A percentile compares a stretch with the other conserved stretches of the same genome.
Conservation (phyloP, 1,140 invertebrate genomes). For the Bombyx mori region DNA sequence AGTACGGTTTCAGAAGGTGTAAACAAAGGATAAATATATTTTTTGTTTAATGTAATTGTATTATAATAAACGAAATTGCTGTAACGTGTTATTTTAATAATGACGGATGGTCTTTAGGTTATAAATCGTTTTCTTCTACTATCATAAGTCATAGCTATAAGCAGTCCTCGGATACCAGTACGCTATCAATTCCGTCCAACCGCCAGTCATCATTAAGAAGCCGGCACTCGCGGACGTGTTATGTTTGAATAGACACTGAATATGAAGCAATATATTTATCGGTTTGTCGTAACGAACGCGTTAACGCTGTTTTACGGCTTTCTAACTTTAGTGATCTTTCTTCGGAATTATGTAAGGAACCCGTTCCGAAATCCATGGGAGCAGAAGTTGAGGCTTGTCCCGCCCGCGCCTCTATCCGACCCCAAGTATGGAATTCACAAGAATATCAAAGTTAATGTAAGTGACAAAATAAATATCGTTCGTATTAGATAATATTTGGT, state of each 20-base stretch:
- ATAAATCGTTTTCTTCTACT: no score
- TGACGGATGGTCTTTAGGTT: no score
- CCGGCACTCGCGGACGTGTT: neutral
- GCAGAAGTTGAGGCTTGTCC: conserved; percentile 35
- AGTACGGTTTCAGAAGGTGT: no score
- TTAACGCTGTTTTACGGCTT: conserved; percentile 30
- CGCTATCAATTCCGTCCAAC: neutral
- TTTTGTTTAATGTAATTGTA: no score
- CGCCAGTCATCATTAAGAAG: conserved; percentile 8
- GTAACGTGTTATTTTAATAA: no score
- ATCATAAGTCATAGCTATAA: no score
- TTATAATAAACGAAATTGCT: no score
- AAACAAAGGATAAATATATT: no score
- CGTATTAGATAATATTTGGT: no score
- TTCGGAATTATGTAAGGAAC: conserved; percentile 33
- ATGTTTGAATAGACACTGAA: conserved; percentile 21
- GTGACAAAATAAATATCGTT: conserved; percentile 19
- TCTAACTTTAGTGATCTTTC: conserved; percentile 8
- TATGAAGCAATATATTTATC: conserved; percentile 17
- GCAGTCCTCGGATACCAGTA: no score
- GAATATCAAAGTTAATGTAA: conserved; percentile 64
- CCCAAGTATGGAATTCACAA: conserved; percentile 62
- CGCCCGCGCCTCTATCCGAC: conserved; percentile 37
- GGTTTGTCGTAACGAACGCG: conserved; percentile 25
- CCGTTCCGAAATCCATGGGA: conserved; percentile 38